Evolutionary conservation across 2,113 vertebrate species (phyloP).

Genomic region (Oreochromis aureus): DNA sequence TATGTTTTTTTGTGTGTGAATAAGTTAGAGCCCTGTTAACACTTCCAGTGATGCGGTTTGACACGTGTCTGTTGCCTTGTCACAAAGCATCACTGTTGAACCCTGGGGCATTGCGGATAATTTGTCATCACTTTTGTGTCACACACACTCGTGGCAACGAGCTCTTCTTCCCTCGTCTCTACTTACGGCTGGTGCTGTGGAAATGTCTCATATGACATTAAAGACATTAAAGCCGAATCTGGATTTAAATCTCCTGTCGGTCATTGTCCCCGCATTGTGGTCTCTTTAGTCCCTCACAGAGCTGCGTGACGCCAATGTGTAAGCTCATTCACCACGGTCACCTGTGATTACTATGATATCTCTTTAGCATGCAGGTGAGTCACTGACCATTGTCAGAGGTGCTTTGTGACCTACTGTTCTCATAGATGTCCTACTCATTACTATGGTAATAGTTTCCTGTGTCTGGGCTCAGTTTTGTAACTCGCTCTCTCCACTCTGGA

Average conservation of each 20-base stretch:
- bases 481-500: neutral
- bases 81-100: conserved; percentile 32
- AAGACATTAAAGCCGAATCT: conserved; percentile 14
- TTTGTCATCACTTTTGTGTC: conserved; percentile 45
- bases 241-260: neutral
- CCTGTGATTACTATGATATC: conserved; percentile 7
- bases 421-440: conserved; percentile 40
- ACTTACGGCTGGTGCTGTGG: neutral
- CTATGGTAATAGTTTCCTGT: conserved; percentile 47
- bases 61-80: conserved; percentile 40
- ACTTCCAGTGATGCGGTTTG: conserved; percentile 19
- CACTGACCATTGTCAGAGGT: conserved; percentile 6
- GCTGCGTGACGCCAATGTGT: neutral
- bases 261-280: conserved; percentile 10
- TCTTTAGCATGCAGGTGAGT: conserved; percentile 35
- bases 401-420: conserved; percentile 51
- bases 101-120: conserved; percentile 24
- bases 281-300: conserved; percentile 18
- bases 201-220: conserved; percentile 20
- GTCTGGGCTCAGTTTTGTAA: neutral
- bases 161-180: neutral
- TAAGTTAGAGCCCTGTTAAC: neutral
- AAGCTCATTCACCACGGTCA: conserved; percentile 14
- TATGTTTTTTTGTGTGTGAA: neutral
- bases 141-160: conserved; percentile 19